phyloP scores from a whole-genome alignment of 2,888 invertebrate genomes.

The Philonicus albiceps region DNA sequence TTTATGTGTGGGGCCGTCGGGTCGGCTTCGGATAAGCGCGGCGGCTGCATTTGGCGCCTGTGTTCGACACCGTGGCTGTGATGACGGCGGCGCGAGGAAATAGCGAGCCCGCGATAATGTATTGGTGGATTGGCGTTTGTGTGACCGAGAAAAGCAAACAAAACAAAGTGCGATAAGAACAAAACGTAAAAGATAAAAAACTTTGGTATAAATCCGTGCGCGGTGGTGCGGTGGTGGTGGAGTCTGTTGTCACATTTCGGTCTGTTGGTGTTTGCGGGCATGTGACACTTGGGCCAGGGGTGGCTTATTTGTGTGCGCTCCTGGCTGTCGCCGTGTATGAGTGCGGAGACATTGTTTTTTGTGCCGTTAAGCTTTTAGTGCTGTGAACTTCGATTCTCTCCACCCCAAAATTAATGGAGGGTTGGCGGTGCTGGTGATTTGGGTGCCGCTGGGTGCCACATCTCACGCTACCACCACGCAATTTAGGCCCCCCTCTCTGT shows the following conservation, averaged over 20 bases:
- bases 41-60: slow-evolving; percentile 40
- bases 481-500: background rate
- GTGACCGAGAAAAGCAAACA: background rate
- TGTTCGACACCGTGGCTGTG: slow-evolving; percentile 28
- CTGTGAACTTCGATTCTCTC: slow-evolving; percentile 11
- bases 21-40: slow-evolving; percentile 35
- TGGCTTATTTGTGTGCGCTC: background rate
- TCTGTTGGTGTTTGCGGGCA: background rate
- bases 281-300: background rate
- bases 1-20: background rate
- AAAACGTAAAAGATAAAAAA: slow-evolving; percentile 5
- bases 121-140: background rate
- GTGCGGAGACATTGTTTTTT: slow-evolving; percentile 21
- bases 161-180: slow-evolving; percentile 10
- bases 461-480: slow-evolving; percentile 21
- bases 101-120: background rate
- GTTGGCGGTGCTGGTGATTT: slow-evolving; percentile 17
- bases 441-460: slow-evolving; percentile 20
- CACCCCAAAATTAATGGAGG: slow-evolving; percentile 5
- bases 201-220: background rate
- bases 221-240: slow-evolving; percentile 32
- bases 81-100: slow-evolving; percentile 29
- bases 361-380: background rate
- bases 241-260: slow-evolving; percentile 27
- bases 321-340: background rate